phyloP scores from a whole-genome alignment of 2,888 invertebrate genomes.

The Lochmaea crataegi region DNA sequence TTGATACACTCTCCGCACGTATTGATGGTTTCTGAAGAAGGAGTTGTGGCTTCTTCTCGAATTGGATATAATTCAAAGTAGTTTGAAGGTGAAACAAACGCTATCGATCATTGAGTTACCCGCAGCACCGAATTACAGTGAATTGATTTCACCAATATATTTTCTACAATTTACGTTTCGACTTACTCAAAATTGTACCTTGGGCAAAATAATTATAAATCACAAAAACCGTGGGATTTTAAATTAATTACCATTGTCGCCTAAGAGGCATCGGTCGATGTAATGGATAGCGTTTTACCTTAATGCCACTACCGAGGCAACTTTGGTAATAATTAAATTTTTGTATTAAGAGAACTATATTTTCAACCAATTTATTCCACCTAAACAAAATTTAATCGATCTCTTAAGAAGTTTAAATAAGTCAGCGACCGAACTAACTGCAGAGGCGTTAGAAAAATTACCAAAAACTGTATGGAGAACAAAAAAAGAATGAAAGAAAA shows the following conservation, averaged over 20 bases:
- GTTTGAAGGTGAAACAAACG: too few relatives aligned
- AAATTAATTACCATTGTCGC: slow-evolving; percentile 59
- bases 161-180: slow-evolving; percentile 21
- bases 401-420: too few relatives aligned
- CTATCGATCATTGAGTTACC: slow-evolving; percentile 12
- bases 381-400: background rate
- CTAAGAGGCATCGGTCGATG: slow-evolving; percentile 53
- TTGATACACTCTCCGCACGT: too few relatives aligned
- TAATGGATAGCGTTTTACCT: slow-evolving; percentile 56
- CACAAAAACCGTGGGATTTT: slow-evolving; percentile 56
- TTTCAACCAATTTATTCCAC: slow-evolving; percentile 11
- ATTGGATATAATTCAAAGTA: too few relatives aligned
- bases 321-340: too few relatives aligned
- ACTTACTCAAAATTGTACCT: slow-evolving; percentile 37
- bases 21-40: too few relatives aligned
- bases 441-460: too few relatives aligned
- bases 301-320: slow-evolving; percentile 53
- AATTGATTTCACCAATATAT: slow-evolving; percentile 34
- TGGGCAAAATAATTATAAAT: slow-evolving; percentile 53
- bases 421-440: too few relatives aligned
- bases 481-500: too few relatives aligned
- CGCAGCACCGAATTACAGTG: slow-evolving; percentile 18
- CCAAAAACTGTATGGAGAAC: too few relatives aligned
- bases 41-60: too few relatives aligned
- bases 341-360: too few relatives aligned